A percentile compares a stretch with the other conserved stretches of the same genome.
Conservation (phyloP, 2,113 vertebrate genomes). For the Engraulis encrasicolus region DNA sequence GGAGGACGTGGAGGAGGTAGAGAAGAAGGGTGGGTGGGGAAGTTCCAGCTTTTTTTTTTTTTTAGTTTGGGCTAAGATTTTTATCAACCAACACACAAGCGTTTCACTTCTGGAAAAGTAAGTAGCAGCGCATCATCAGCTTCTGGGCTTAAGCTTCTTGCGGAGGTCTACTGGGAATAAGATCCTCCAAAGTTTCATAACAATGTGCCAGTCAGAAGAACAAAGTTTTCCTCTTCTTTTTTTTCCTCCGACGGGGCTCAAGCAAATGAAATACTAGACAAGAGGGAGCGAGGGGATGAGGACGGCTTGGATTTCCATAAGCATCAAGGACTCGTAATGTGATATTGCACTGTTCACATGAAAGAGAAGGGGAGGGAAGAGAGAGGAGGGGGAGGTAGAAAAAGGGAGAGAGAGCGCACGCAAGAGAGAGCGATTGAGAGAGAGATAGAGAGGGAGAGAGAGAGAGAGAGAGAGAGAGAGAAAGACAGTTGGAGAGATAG, state of each 20-base stretch:
- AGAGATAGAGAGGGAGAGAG: neutral
- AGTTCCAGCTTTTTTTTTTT: neutral
- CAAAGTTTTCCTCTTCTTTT: too few relatives aligned
- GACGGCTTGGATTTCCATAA: neutral
- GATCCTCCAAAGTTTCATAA: slow-evolving; percentile 2
- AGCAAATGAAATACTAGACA: neutral
- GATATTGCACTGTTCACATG: neutral
- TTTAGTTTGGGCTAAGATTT: neutral
- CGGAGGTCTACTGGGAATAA: neutral
- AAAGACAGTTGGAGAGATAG: neutral
- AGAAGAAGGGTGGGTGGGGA: neutral
- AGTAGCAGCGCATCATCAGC: neutral
- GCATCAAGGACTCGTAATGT: neutral
- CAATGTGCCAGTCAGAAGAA: neutral
- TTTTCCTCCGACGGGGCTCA: neutral
- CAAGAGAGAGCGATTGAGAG: slow-evolving; percentile 30
- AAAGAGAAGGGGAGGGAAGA: neutral
- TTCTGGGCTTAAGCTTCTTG: neutral
- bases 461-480: slow-evolving; percentile 28
- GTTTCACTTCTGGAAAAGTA: neutral
- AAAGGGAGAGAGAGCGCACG: neutral
- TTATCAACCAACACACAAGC: neutral
- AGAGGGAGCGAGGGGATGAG: neutral
- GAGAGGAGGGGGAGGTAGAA: neutral
- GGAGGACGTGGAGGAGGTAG: too few relatives aligned